phyloP scores from a whole-genome alignment of 2,888 invertebrate genomes.

The Philopedon plagiatum region DNA sequence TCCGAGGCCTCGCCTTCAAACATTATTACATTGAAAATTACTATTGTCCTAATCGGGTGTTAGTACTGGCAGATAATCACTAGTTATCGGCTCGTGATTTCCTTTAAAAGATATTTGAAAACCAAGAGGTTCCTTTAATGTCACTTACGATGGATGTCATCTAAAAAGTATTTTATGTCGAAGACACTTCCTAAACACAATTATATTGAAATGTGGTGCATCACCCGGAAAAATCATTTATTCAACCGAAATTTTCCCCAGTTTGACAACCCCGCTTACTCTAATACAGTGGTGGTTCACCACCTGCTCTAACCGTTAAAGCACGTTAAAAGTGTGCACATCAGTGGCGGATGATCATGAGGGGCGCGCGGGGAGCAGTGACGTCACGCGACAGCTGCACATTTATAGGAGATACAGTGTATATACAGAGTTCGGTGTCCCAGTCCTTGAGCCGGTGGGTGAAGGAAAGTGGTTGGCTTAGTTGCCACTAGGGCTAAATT shows the following conservation, averaged over 20 bases:
- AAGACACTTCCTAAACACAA: too few relatives aligned
- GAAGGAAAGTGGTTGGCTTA: conserved; percentile 33
- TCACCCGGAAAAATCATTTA: neutral
- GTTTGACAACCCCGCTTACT: conserved; percentile 29
- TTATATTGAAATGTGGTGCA: neutral
- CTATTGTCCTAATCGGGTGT: conserved; percentile 32
- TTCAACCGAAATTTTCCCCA: neutral
- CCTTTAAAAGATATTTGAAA: too few relatives aligned
- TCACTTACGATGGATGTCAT: too few relatives aligned
- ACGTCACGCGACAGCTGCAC: conserved; percentile 46
- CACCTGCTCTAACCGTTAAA: conserved; percentile 47
- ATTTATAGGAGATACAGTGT: conserved; percentile 26
- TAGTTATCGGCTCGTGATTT: conserved; percentile 1
- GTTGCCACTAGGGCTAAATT: conserved; percentile 1
- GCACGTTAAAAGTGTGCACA: conserved; percentile 46
- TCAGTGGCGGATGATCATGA: conserved; percentile 17
- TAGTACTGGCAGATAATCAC: conserved; percentile 1
- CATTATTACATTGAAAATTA: conserved; percentile 27
- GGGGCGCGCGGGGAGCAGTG: conserved; percentile 21
- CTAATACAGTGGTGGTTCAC: conserved; percentile 37
- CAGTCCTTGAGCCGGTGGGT: conserved; percentile 29
- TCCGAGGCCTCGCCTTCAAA: conserved; percentile 17
- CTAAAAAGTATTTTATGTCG: too few relatives aligned
- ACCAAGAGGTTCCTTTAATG: too few relatives aligned
- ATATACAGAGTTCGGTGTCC: conserved; percentile 33